phyloP scores from a whole-genome alignment of 2,113 vertebrate genomes.

The Clarias macrocephalus region DNA sequence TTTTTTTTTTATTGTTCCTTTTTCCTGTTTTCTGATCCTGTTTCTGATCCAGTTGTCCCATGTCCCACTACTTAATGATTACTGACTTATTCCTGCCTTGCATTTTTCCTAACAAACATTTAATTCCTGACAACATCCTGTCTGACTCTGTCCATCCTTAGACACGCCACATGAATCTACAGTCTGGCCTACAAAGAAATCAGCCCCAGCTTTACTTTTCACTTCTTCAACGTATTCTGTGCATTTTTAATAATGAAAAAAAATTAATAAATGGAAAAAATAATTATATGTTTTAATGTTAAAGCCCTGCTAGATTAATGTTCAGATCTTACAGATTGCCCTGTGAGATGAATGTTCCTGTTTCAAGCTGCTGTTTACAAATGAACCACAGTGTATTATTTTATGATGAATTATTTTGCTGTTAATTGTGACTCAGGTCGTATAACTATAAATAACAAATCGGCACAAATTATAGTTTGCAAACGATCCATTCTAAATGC shows the following conservation, averaged over 20 bases:
- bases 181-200: background rate
- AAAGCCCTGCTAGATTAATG: background rate
- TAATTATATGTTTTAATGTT: background rate
- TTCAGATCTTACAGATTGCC: background rate
- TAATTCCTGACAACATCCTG: background rate
- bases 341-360: background rate
- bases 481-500: slow-evolving; percentile 12
- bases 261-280: too few relatives aligned
- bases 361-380: background rate
- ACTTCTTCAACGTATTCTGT: background rate
- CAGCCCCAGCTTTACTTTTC: background rate
- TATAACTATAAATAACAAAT: background rate
- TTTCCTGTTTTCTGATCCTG: background rate
- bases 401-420: background rate
- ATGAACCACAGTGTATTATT: background rate
- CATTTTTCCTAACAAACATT: background rate
- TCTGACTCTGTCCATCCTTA: background rate
- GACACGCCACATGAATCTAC: background rate
- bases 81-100: background rate
- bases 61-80: background rate
- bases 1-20: background rate
- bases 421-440: background rate
- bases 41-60: background rate
- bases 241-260: too few relatives aligned
- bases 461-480: background rate